Conservation (phyloP, 2,888 invertebrate genomes). For the Sinotaia quadrata region DNA sequence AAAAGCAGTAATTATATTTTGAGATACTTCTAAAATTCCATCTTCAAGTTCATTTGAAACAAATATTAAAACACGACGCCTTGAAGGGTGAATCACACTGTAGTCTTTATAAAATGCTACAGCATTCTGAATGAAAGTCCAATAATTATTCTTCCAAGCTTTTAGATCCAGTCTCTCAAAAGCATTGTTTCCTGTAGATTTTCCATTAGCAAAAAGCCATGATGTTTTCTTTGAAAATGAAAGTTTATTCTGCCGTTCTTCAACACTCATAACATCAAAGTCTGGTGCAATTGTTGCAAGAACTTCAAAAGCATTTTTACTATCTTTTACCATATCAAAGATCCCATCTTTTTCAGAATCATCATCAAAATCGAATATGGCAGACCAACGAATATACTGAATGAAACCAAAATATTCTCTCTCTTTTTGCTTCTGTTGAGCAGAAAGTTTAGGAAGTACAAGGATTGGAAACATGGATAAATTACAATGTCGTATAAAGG, state of each 20-base stretch:
- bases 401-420: not conserved
- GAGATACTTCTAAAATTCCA: conserved; percentile 1
- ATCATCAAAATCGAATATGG: conserved; percentile 10
- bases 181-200: conserved; percentile 4
- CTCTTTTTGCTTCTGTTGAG: not conserved
- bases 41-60: conserved; percentile 2
- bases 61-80: conserved; percentile 11
- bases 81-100: conserved; percentile 7
- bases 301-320: not conserved
- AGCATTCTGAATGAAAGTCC: conserved; percentile 10
- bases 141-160: not conserved
- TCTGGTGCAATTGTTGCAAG: not conserved
- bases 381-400: conserved; percentile 11
- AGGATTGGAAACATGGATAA: conserved; percentile 8
- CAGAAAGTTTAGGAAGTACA: conserved; percentile 2
- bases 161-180: conserved; percentile 2
- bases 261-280: conserved; percentile 4
- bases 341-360: conserved; percentile 9
- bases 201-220: conserved; percentile 12
- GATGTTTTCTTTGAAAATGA: conserved; percentile 17
- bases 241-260: not conserved
- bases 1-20: conserved; percentile 1
- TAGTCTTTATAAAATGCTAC: conserved; percentile 20
- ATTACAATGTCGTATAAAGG: conserved; percentile 4
- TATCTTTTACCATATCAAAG: not conserved